Percentiles rank a stretch among this genome's conserved stretches.
phyloP scores from a whole-genome alignment of 2,797 vertebrate species.

The Schizopygopsis malacanthus region DNA sequence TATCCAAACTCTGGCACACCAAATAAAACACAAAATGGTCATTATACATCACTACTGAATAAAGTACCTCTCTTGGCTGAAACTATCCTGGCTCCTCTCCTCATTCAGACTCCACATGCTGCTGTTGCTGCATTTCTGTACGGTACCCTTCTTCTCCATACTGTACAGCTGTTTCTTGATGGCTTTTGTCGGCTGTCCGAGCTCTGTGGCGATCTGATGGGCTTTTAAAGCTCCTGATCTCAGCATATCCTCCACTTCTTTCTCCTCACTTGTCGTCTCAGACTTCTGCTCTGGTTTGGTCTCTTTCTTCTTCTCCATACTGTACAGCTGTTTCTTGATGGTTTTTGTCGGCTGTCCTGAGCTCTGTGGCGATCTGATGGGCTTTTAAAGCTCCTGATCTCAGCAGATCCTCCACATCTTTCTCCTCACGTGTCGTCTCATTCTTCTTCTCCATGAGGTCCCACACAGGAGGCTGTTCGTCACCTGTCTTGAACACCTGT shows the following conservation, averaged over 20 bases:
- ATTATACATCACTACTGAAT: background rate
- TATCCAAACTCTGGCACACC: too few species aligned
- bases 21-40: background rate
- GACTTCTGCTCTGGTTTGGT: too few species aligned
- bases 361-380: background rate
- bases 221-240: constrained; percentile 13
- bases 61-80: background rate
- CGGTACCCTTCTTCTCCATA: background rate
- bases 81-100: background rate
- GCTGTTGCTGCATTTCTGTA: background rate
- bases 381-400: constrained; percentile 12
- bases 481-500: background rate
- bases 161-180: constrained; percentile 20
- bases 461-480: constrained; percentile 12
- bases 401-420: background rate
- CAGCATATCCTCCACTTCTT: background rate
- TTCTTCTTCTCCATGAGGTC: background rate
- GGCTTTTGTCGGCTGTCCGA: accelerated
- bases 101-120: background rate
- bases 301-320: background rate
- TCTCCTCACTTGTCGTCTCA: background rate
- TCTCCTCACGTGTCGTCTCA: background rate
- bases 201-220: background rate
- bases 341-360: accelerated
- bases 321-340: constrained; percentile 19